These are phyloP conservation scores for Meganola albula DNA, from an alignment of 2,888 invertebrate genomes.

Conservation along the genomic window DNA sequence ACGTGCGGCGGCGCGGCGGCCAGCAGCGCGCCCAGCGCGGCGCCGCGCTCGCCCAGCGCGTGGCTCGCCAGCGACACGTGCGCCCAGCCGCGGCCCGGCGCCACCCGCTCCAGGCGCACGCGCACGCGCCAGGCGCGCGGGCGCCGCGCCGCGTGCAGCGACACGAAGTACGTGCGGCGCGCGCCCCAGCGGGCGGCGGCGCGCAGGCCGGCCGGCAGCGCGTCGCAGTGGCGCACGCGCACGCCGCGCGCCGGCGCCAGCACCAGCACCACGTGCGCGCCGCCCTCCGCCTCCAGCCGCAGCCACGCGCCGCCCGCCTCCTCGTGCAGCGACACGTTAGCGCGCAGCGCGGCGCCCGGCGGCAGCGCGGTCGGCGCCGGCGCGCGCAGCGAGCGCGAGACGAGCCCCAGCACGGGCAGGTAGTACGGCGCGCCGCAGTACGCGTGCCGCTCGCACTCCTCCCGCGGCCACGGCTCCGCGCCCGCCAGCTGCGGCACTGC, in stretches of 20 bases:
- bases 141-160: conserved; percentile 35
- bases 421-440: conserved; percentile 90
- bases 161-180: conserved; percentile 51
- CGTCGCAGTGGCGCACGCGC: conserved; percentile 71
- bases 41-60: conserved; percentile 70
- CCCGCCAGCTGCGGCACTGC: conserved; percentile 34
- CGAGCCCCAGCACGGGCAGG: conserved; percentile 83
- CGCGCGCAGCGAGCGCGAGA: conserved; percentile 81
- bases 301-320: conserved; percentile 6
- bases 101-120: conserved; percentile 8
- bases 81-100: conserved; percentile 6
- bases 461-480: conserved; percentile 78
- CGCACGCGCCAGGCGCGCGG: conserved; percentile 14
- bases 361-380: conserved; percentile 70
- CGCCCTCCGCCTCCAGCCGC: conserved; percentile 2
- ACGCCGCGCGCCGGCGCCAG: conserved; percentile 42
- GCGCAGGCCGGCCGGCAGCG: conserved; percentile 73
- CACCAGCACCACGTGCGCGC: conserved; percentile 60
- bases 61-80: conserved; percentile 79
- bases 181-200: conserved; percentile 63
- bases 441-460: conserved; percentile 78
- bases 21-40: conserved; percentile 68
- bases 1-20: conserved; percentile 81
- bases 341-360: conserved; percentile 39
- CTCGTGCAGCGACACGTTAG: conserved; percentile 6